Evolutionary conservation across 2,888 invertebrate species (phyloP), one percentile per base, ranked within the genome.

Genomic region (Chymomyza fuscimana): DNA sequence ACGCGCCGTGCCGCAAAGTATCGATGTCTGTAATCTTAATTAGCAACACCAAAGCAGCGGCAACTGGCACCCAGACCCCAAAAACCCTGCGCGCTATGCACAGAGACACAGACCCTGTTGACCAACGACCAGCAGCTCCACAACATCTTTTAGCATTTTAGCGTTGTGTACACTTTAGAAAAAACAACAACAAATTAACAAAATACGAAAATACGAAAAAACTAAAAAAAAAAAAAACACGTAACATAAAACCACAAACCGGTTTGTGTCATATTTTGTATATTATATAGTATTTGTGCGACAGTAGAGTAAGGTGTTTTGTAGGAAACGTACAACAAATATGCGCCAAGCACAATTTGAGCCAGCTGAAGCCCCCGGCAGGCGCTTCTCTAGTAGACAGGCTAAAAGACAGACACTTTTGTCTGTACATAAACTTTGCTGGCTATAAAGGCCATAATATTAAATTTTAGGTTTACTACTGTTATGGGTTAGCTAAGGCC

Each of bases 21-120:
- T 84, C 83, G 80, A 84, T 86, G 83, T 84, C 83, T 84, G 83
- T 84, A 84, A 84, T 84, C 83, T 84, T 84, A 84, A 84, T 84
- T 84, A 84, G 83, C 85, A 86, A 84, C 86, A 84, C 84, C 54
- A 54, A 22, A 54, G 54, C 54, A 16, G 54, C 54, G 22, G 54
- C 54, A 16, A 7, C 54, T 10, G 40, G 40, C 40, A 5, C 10
- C 12, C 40, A 46, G 40, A 12, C 40, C 40, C 40, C 40, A 46
- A 46, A 46, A 12, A 46, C 40, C 40, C 40, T 12, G 12, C 40
- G 6, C 36, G 25, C 25, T 4, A 25, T 36, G 5, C 9, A 36
- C 36, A 36, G 7, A 36, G 36, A 36, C 36, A 46, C 12, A 46
- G 40, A 46, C 40, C 40, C 40, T 46, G 40, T 12, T 46, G 40